phyloP scores from a whole-genome alignment of 2,797 vertebrate genomes.

The Lagodon rhomboides region DNA sequence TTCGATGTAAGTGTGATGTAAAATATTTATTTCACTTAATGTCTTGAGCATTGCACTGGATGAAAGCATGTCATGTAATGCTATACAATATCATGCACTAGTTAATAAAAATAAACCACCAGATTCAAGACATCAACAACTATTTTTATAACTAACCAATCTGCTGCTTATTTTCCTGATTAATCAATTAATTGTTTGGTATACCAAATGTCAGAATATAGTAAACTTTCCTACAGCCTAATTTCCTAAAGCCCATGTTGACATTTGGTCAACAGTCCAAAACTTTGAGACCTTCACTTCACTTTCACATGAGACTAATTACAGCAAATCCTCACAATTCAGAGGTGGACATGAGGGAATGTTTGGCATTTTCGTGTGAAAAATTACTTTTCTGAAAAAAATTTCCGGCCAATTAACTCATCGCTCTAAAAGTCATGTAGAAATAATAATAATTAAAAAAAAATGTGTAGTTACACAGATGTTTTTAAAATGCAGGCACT shows the following conservation, averaged over 20 bases:
- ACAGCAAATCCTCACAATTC: background rate
- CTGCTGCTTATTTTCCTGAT: background rate
- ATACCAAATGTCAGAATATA: slow-evolving; percentile 1
- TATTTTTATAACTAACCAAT: background rate
- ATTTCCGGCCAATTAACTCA: background rate
- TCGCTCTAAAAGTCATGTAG: background rate
- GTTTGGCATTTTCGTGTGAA: background rate
- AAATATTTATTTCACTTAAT: background rate
- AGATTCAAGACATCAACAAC: background rate
- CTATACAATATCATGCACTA: background rate
- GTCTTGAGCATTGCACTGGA: background rate
- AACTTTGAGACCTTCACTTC: no score
- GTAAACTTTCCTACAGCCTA: background rate
- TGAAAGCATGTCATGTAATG: background rate
- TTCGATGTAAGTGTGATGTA: slow-evolving; percentile 90
- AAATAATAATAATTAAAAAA: background rate
- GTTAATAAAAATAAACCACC: background rate
- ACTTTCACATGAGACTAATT: background rate
- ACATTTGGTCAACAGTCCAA: background rate
- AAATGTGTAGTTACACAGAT: background rate
- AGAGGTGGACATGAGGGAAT: background rate
- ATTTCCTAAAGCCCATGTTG: background rate
- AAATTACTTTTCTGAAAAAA: background rate
- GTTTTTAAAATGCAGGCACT: no score
- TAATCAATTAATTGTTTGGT: background rate